These are phyloP conservation scores for Limnephilus auricula DNA, from an alignment of 2,888 invertebrate species.

Conservation along the genomic window DNA sequence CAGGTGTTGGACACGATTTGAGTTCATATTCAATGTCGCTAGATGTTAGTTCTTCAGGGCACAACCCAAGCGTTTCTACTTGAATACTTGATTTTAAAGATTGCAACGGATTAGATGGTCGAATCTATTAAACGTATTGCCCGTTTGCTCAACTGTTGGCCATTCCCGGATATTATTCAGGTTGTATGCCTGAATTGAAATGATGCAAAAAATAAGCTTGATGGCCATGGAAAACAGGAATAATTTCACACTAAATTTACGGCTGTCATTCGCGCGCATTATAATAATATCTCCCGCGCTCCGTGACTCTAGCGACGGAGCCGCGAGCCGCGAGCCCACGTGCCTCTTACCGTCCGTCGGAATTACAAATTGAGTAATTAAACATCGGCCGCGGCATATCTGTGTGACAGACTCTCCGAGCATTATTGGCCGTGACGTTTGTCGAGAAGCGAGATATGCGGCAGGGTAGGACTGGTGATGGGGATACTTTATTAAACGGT, in stretches of 20 bases:
- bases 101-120: too few species aligned
- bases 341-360: slow-evolving; percentile 13
- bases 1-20: too few species aligned
- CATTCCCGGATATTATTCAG: too few species aligned
- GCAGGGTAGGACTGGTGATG: background rate
- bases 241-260: background rate
- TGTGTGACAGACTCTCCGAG: background rate
- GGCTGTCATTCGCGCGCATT: background rate
- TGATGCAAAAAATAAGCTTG: background rate
- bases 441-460: background rate
- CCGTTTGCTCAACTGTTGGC: too few species aligned
- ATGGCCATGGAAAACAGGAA: background rate
- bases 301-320: background rate
- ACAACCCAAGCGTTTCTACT: too few species aligned
- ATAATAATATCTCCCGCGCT: background rate
- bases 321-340: background rate
- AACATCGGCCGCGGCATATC: slow-evolving; percentile 35
- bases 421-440: slow-evolving; percentile 21
- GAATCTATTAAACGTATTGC: background rate
- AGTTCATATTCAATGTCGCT: too few species aligned
- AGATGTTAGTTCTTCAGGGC: too few species aligned
- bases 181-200: too few species aligned
- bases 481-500: too few species aligned
- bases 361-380: slow-evolving; percentile 49
- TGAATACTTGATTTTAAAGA: too few species aligned